Evolutionary conservation across 1,140 invertebrate species (phyloP).

Genomic region (Mesaphorura yosii): DNA sequence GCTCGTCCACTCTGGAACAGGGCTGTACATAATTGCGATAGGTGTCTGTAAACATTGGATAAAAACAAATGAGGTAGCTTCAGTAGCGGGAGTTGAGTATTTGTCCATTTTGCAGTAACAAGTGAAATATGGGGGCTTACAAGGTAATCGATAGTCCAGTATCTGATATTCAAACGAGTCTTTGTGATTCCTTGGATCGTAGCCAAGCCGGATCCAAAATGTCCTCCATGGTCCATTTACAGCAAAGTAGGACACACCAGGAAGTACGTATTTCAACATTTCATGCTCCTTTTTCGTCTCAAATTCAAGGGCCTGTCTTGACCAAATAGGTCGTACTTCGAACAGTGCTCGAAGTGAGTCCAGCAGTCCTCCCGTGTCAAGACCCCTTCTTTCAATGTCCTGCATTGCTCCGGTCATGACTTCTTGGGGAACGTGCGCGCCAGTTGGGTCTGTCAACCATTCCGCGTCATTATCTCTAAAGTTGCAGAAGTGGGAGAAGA

Average conservation of each 20-base stretch:
- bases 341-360: constrained; percentile 50
- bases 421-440: constrained; percentile 38
- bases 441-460: background rate
- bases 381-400: constrained; percentile 41
- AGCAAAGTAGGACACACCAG: constrained; percentile 70
- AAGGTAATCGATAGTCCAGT: constrained; percentile 68
- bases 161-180: constrained; percentile 67
- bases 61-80: too few relatives aligned
- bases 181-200: constrained; percentile 72
- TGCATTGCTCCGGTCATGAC: constrained; percentile 42
- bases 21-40: constrained; percentile 1
- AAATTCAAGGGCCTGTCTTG: constrained; percentile 56
- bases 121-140: too few relatives aligned
- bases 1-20: background rate
- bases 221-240: constrained; percentile 75
- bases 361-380: constrained; percentile 38
- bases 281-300: constrained; percentile 49
- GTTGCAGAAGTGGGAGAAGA: constrained; percentile 19
- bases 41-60: constrained; percentile 2
- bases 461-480: constrained; percentile 13
- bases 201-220: constrained; percentile 72
- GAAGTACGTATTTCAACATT: constrained; percentile 64
- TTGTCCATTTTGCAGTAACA: too few relatives aligned
- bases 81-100: too few relatives aligned
- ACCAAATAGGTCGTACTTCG: constrained; percentile 71